Evolutionary conservation across 2,888 invertebrate species (phyloP), one percentile per base, ranked within the genome.

Genomic region (Eupithecia subumbrata): DNA sequence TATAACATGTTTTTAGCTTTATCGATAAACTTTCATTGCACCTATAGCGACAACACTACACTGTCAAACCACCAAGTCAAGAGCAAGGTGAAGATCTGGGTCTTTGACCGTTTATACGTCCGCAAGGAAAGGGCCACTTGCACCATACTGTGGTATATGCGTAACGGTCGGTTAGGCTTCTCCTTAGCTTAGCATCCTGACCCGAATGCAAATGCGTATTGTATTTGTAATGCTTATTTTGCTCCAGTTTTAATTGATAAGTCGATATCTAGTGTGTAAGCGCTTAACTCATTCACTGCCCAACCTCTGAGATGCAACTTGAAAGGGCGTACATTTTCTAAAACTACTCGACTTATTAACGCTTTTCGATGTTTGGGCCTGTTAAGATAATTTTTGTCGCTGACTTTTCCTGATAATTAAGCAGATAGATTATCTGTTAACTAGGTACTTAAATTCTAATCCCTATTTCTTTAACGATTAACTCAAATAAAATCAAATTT

Each of bases 61-160:
- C 84, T 87, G 90, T 90, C 92, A 92, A 91, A 91, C 89, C 87
- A 84, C 85, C 88, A 52, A 79, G 80, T 80, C 82, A 93, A 94
- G 94, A 94, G 92, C 92, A 93, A 94, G 93, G 93, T 93, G 92
- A 92, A 90, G 93, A 95, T 94, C 90, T 94, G 88, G 94, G 94
- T 93, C 94, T 92, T 92, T 94, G 94, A 94, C 94, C 94, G 92
- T 87, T 86, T 86, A 85, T 85, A 81, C 22, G 83, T 81, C 83
- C 84, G 81, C 79, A 79, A 78, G 78, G 78, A 73, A 80, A 80
- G 76, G 80, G 48, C 67, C 45, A 72, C 70, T 78, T 79, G 78
- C 80, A 84, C 79, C 77, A 18, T 25, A 16, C 22, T 69, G 72
- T 72, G 64, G 73, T 48, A 64, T 73, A 66, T 48, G 43, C 68